Conservation (phyloP, 2,888 invertebrate genomes). For the Lasioglossum oenotherae region DNA sequence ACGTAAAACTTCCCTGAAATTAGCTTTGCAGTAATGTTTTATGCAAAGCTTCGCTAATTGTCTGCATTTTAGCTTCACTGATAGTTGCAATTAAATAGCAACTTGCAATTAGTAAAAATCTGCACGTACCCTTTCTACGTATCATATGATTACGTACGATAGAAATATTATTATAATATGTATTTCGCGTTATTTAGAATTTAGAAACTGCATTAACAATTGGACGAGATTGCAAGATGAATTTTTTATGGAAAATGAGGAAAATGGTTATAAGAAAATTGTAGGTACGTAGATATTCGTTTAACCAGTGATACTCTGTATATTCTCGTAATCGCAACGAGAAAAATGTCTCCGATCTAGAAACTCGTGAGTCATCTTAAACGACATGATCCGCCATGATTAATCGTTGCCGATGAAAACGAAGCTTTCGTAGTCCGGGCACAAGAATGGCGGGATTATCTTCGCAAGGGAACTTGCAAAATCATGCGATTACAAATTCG, state of each 20-base stretch:
- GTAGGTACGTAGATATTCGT: neutral
- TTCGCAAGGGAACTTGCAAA: conserved; percentile 37
- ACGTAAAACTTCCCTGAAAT: neutral
- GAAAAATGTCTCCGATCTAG: conserved; percentile 21
- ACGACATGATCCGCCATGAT: conserved; percentile 19
- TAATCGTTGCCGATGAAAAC: conserved; percentile 37
- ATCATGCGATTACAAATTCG: conserved; percentile 11
- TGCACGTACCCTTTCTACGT: neutral
- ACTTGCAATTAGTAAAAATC: neutral
- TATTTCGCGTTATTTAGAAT: neutral
- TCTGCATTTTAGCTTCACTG: neutral
- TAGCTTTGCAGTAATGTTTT: neutral
- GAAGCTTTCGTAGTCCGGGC: neutral
- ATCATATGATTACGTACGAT: neutral
- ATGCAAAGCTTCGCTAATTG: neutral
- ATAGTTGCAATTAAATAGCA: neutral
- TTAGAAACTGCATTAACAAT: neutral
- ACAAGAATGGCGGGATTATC: conserved; percentile 16
- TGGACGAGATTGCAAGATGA: no score
- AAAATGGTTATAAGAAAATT: neutral
- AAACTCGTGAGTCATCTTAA: neutral
- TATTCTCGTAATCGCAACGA: neutral
- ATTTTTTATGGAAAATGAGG: no score
- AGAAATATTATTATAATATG: neutral
- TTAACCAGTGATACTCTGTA: neutral